phyloP scores from a whole-genome alignment of 2,888 invertebrate species.

The Lochmaea capreae region DNA sequence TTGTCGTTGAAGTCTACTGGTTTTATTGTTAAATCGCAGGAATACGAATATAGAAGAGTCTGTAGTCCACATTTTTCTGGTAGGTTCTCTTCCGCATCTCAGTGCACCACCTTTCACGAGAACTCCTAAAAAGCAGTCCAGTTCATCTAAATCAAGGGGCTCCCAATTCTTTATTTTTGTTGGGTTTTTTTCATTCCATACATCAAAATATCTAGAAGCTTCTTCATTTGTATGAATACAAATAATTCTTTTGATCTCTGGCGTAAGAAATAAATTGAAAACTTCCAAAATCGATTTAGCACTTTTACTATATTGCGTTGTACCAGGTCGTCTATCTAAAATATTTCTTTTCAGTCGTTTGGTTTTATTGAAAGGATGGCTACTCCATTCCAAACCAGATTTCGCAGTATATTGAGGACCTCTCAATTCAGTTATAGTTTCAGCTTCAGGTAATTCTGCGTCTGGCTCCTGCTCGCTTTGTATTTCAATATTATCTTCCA shows the following conservation, averaged over 20 bases:
- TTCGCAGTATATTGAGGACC: too few relatives aligned
- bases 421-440: too few relatives aligned
- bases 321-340: not conserved
- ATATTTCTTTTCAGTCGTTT: too few relatives aligned
- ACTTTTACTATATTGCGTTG: too few relatives aligned
- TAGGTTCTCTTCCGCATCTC: conserved; percentile 34
- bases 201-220: conserved; percentile 24
- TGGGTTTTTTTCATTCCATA: conserved; percentile 29
- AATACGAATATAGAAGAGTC: conserved; percentile 32
- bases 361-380: too few relatives aligned
- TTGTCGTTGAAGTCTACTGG: conserved; percentile 30
- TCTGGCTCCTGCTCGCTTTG: too few relatives aligned
- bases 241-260: conserved; percentile 7
- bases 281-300: too few relatives aligned
- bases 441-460: too few relatives aligned
- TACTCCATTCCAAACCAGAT: too few relatives aligned
- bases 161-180: conserved; percentile 24
- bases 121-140: conserved; percentile 31
- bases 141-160: conserved; percentile 17
- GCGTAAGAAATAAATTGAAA: not conserved
- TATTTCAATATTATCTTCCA: too few relatives aligned
- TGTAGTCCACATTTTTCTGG: conserved; percentile 33
- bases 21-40: conserved; percentile 28
- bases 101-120: conserved; percentile 34
- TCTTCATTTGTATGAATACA: conserved; percentile 30